Percentiles rank a stretch among this genome's conserved stretches.
Evolutionary conservation across 1,140 invertebrate genomes (phyloP).

Genomic region (Drosophila insularis): DNA sequence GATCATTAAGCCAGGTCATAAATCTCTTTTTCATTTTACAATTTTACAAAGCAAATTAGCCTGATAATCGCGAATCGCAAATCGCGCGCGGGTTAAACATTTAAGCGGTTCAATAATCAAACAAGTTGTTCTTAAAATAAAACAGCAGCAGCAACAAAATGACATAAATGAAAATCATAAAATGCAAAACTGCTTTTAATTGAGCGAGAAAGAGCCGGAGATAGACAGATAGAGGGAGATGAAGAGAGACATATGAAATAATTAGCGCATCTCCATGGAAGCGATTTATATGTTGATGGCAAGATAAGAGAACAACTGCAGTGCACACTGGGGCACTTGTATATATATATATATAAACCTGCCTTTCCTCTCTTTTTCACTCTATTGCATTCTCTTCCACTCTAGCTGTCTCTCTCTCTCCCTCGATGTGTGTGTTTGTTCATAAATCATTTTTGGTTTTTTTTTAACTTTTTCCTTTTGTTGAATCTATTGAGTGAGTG

Average conservation of each 20-base stretch:
- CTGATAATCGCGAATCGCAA: slow-evolving; percentile 30
- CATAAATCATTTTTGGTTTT: slow-evolving; percentile 42
- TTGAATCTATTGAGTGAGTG: slow-evolving; percentile 44
- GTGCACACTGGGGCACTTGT: background rate
- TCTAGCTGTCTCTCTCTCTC: background rate
- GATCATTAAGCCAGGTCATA: slow-evolving; percentile 30
- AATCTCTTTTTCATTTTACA: slow-evolving; percentile 17
- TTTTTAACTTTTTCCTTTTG: slow-evolving; percentile 40
- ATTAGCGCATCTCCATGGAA: slow-evolving; percentile 22
- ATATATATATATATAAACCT: background rate
- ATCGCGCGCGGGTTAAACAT: slow-evolving; percentile 15
- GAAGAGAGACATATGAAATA: slow-evolving; percentile 16
- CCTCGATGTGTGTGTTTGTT: slow-evolving; percentile 3
- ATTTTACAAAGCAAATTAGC: slow-evolving; percentile 34
- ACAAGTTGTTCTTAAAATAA: slow-evolving; percentile 31
- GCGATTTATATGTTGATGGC: slow-evolving; percentile 13
- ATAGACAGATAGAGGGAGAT: background rate
- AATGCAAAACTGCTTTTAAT: slow-evolving; percentile 22
- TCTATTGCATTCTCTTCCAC: slow-evolving; percentile 1
- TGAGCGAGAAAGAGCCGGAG: slow-evolving; percentile 25
- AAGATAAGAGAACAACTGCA: slow-evolving; percentile 17
- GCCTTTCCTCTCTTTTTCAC: slow-evolving; percentile 19
- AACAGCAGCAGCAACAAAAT: slow-evolving; percentile 31
- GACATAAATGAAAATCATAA: slow-evolving; percentile 34
- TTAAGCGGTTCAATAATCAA: slow-evolving; percentile 35